phyloP scores from a whole-genome alignment of 2,797 vertebrate species.

The Enteromius thamalakanensis region DNA sequence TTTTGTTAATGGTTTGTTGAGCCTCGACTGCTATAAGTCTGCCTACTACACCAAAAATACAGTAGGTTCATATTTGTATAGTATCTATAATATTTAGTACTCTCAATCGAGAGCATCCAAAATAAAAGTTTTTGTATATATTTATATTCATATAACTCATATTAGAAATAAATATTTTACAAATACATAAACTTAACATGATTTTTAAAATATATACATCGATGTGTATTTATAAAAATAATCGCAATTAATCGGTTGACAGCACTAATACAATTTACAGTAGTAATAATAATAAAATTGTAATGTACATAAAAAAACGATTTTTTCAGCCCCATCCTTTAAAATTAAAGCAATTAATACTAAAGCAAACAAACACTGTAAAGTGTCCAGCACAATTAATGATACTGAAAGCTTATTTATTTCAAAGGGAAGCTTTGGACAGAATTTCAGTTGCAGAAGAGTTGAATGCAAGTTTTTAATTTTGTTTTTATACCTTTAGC shows the following conservation, averaged over 20 bases:
- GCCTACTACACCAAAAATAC: not conserved
- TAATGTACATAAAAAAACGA: not conserved
- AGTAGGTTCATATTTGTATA: too few relatives aligned
- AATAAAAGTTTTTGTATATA: too few relatives aligned
- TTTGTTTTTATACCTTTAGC: not conserved
- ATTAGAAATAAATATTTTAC: too few relatives aligned
- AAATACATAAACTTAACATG: too few relatives aligned
- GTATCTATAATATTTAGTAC: too few relatives aligned
- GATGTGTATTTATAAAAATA: too few relatives aligned
- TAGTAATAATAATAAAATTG: too few relatives aligned
- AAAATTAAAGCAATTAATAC: not conserved
- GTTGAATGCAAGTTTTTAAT: constrained; percentile 4
- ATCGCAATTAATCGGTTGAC: too few relatives aligned
- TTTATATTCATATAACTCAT: too few relatives aligned
- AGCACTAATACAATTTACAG: too few relatives aligned
- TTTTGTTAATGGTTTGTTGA: not conserved
- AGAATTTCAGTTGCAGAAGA: not conserved
- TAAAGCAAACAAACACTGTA: not conserved
- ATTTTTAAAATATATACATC: too few relatives aligned
- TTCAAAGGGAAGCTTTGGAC: not conserved
- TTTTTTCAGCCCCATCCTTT: not conserved
- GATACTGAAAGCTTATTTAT: not conserved
- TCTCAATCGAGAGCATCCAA: too few relatives aligned
- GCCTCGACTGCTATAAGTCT: not conserved
- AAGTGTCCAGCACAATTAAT: not conserved